phyloP scores from a whole-genome alignment of 2,113 vertebrate species.

The Gadus macrocephalus region DNA sequence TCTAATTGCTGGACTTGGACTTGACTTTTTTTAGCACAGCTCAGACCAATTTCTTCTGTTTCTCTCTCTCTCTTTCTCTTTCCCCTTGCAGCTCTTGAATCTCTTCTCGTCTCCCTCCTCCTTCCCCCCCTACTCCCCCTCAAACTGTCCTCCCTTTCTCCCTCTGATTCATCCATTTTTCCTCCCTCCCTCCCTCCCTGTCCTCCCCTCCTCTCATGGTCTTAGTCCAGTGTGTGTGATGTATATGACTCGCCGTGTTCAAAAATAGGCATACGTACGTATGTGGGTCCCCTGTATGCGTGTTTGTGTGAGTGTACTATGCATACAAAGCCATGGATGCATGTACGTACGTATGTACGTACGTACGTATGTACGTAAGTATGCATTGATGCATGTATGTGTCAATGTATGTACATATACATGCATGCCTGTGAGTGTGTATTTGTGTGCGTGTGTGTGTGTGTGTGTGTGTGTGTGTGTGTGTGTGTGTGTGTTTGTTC shows the following conservation, averaged over 20 bases:
- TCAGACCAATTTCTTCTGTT: too few species aligned
- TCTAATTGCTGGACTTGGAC: too few species aligned
- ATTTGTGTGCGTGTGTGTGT: neutral
- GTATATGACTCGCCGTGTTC: conserved; percentile 5
- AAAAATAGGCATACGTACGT: too few species aligned
- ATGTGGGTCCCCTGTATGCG: too few species aligned
- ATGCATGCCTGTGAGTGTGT: neutral
- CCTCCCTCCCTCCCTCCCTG: neutral
- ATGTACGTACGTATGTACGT: too few species aligned
- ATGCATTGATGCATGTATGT: conserved; percentile 13
- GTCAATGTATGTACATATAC: neutral
- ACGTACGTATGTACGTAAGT: too few species aligned
- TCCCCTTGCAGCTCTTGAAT: neutral
- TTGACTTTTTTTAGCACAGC: too few species aligned
- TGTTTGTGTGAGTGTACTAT: too few species aligned
- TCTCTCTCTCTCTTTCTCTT: neutral
- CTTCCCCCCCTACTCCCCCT: conserved; percentile 5
- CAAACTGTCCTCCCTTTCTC: neutral
- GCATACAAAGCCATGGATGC: too few species aligned
- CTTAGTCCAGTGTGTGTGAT: neutral
- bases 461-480: conserved; percentile 25
- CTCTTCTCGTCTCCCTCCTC: neutral
- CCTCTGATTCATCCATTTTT: neutral
- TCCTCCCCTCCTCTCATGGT: neutral
- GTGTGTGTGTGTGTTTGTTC: neutral